These are phyloP conservation scores for Drosophila putrida DNA, from an alignment of 2,888 invertebrate genomes.

Conservation along the genomic window DNA sequence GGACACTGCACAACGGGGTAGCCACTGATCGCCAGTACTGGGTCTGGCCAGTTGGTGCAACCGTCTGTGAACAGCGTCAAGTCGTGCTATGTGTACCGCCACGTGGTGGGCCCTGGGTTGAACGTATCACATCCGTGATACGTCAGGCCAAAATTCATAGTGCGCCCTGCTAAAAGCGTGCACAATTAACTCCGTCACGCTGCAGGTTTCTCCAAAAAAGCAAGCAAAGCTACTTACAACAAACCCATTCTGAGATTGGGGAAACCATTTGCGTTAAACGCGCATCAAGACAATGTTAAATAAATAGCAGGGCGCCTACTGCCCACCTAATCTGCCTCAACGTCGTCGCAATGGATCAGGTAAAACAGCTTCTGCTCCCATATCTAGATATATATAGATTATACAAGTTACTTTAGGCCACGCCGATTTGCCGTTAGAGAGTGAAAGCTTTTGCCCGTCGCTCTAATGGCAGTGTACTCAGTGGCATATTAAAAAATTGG, in stretches of 20 bases:
- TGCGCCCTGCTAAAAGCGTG: slow-evolving; percentile 82
- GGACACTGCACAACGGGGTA: slow-evolving; percentile 84
- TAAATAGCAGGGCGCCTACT: slow-evolving; percentile 67
- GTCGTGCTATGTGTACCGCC: slow-evolving; percentile 84
- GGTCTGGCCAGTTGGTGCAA: slow-evolving; percentile 85
- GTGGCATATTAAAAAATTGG: slow-evolving; percentile 83
- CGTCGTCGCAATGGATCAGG: slow-evolving; percentile 47
- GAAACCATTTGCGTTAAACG: slow-evolving; percentile 46
- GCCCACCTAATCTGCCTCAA: slow-evolving; percentile 12
- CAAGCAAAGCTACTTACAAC: slow-evolving; percentile 8
- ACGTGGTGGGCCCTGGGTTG: slow-evolving; percentile 85
- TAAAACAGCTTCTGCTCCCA: slow-evolving; percentile 33
- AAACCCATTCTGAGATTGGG: slow-evolving; percentile 24
- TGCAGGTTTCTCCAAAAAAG: slow-evolving; percentile 77
- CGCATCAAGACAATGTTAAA: not conserved
- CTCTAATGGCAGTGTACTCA: slow-evolving; percentile 85
- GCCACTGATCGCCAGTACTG: slow-evolving; percentile 83
- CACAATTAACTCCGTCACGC: slow-evolving; percentile 57
- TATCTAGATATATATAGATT: not conserved
- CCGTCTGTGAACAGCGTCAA: slow-evolving; percentile 84
- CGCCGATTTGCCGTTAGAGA: slow-evolving; percentile 84
- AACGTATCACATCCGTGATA: slow-evolving; percentile 79
- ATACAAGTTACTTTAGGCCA: slow-evolving; percentile 59
- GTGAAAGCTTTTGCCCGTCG: slow-evolving; percentile 72
- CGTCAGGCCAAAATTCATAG: slow-evolving; percentile 83